Evolutionary conservation across 2,888 invertebrate species (phyloP), one percentile per base, ranked within the genome.

Genomic region (Proisotoma minuta): DNA sequence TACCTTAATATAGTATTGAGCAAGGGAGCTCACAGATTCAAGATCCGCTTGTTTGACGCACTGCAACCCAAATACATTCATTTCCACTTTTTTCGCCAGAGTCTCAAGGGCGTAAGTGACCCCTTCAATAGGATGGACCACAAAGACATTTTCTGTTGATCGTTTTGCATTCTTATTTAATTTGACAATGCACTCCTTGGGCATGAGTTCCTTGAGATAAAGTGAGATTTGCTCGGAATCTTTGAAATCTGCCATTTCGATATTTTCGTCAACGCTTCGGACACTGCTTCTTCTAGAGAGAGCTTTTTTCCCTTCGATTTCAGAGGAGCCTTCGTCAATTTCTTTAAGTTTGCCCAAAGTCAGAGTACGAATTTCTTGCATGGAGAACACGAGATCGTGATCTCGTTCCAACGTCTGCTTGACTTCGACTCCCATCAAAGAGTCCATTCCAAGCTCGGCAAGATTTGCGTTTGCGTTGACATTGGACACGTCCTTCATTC

Each of bases 391-490:
- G 62, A 97, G 80, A 78, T 98, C 96, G 80, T 89, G 95, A 76
- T 89, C 91, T 60, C 95, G 84, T 78, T 96, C 96, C 58, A 97
- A 80, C 0, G 91, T 91, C 80, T 96, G 96, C 78, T 97, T 97
- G 76, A 99, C 94, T 82, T 99, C 99, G 1, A 98, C 95, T 50
- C 96, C 96, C 98, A 98, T 98, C 72, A 99, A 81, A 1, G 97
- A 97, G 78, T 99, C 98, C 87, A 99, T 91, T 65, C 98, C 98
- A 43, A 99, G 84, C 78, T 99, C 98, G 27, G 93, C 92, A 51
- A 99, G 81, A 47, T 87, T 88, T 3, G 89, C 84, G 27, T 84
- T 83, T 47, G 85, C 82, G 66, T 90, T 85, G 28, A 96, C 83
- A 66, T 88, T 87, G 72, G 84, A 85, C 0, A 86, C 81, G 75